Evolutionary conservation across 30 jellyfish, hydroid and myxozoan genomes (phyloP).

Genomic region (Hydra vulgaris): DNA sequence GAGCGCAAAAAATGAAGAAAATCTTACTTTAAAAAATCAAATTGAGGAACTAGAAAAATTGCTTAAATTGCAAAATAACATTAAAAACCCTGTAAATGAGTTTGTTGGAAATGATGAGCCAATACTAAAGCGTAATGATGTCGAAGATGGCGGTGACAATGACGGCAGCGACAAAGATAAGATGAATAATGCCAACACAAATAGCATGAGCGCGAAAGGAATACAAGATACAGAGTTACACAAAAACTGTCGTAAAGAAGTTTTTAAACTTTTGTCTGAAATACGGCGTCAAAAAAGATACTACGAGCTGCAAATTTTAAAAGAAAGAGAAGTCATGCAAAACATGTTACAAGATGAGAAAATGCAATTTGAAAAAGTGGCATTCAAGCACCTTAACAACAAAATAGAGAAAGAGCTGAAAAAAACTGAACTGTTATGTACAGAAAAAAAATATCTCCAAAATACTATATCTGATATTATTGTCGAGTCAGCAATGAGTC

Average conservation of each 20-base stretch:
- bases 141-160: not conserved
- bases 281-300: constrained; percentile 7
- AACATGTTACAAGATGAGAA: constrained; percentile 19
- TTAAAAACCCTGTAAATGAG: not conserved
- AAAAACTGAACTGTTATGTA: constrained; percentile 13
- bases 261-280: constrained; percentile 11
- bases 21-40: constrained; percentile 16
- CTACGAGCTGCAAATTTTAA: constrained; percentile 7
- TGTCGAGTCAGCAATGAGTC: not conserved
- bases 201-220: not conserved
- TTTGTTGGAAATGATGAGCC: not conserved
- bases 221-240: constrained; percentile 8
- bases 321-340: constrained; percentile 6
- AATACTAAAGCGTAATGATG: not conserved
- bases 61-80: not conserved
- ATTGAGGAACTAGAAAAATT: constrained; percentile 9
- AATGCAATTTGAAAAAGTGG: constrained; percentile 26
- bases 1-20: constrained; percentile 20
- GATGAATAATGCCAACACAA: not conserved
- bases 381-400: constrained; percentile 14
- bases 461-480: constrained; percentile 15
- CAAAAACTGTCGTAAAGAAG: constrained; percentile 27
- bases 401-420: constrained; percentile 25
- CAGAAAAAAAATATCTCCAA: constrained; percentile 24
- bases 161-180: not conserved